Conservation (phyloP, 2,113 vertebrate species). For the Tragelaphus buxtoni region DNA sequence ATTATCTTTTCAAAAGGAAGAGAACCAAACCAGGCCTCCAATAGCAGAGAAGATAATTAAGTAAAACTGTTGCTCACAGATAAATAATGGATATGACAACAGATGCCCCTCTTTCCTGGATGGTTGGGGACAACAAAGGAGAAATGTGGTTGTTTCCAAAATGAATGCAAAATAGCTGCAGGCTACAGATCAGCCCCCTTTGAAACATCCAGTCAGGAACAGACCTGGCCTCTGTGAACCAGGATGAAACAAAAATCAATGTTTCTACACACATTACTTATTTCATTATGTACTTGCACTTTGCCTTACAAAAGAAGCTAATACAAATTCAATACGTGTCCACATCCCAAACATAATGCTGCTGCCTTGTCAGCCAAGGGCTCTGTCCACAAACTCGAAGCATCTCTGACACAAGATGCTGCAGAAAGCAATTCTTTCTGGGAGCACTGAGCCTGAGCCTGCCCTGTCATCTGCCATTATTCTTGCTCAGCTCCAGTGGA, state of each 20-base stretch:
- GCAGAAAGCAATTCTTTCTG: not conserved
- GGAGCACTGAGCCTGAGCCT: not conserved
- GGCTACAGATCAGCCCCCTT: not conserved
- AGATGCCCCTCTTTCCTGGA: constrained; percentile 67
- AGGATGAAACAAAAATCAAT: constrained; percentile 40
- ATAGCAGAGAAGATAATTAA: constrained; percentile 78
- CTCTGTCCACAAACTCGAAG: not conserved
- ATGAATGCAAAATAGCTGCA: constrained; percentile 39
- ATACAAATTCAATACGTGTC: constrained; percentile 51
- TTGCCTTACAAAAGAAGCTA: constrained; percentile 35
- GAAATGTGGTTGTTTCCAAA: constrained; percentile 23
- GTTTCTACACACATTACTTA: constrained; percentile 1
- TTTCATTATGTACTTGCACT: constrained; percentile 47
- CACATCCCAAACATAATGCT: constrained; percentile 5
- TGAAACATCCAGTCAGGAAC: not conserved
- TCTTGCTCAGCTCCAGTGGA: not conserved
- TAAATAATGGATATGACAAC: constrained; percentile 80
- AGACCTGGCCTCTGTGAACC: not conserved
- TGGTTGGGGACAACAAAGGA: constrained; percentile 53
- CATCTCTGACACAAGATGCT: not conserved
- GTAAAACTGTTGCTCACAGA: constrained; percentile 76
- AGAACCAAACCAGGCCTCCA: constrained; percentile 36
- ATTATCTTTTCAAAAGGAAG: constrained; percentile 59
- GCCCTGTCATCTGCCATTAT: not conserved
- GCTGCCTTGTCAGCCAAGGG: not conserved